Evolutionary conservation across 2,113 vertebrate species (phyloP).

Genomic region (Puffinus mauretanicus): DNA sequence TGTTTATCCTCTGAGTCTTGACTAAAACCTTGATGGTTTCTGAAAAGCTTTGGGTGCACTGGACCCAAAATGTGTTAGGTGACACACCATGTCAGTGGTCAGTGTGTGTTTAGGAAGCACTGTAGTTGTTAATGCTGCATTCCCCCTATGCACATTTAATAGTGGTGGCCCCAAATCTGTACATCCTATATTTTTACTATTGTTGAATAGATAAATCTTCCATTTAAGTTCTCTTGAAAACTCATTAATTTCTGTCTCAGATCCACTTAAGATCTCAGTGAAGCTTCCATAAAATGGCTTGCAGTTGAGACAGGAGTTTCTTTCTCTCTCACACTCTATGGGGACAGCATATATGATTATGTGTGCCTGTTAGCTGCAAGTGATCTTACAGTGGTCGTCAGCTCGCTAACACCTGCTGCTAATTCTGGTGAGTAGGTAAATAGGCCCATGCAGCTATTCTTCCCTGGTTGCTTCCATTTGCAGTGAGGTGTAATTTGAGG

Average conservation of each 20-base stretch:
- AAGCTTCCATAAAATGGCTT: background rate
- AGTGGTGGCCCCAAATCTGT: background rate
- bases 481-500: background rate
- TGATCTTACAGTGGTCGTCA: background rate
- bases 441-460: background rate
- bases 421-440: background rate
- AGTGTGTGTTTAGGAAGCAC: background rate
- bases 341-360: background rate
- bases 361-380: background rate
- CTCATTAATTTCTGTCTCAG: background rate
- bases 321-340: background rate
- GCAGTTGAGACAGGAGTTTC: background rate
- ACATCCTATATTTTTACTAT: background rate
- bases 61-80: background rate
- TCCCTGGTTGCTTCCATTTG: background rate
- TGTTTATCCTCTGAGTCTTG: background rate
- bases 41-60: background rate
- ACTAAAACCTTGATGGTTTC: background rate
- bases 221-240: background rate
- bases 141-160: background rate
- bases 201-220: background rate
- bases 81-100: background rate
- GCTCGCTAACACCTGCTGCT: background rate
- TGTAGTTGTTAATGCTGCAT: background rate
- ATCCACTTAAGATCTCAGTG: background rate